Percentiles rank a stretch among this genome's conserved stretches.
Conservation (phyloP, 2,797 vertebrate genomes). For the Todus mexicanus region DNA sequence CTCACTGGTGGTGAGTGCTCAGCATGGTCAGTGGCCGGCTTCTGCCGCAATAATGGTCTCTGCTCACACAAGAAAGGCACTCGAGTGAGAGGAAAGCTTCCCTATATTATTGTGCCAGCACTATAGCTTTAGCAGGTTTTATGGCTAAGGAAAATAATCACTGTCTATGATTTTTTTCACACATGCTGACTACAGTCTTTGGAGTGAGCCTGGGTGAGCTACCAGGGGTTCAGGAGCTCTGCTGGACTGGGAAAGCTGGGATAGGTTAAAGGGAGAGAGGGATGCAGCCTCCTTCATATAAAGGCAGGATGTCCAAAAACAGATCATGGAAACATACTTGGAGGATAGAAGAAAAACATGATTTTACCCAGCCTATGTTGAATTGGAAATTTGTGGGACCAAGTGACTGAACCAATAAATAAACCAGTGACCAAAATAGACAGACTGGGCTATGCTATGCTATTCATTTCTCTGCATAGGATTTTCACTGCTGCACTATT, state of each 20-base stretch:
- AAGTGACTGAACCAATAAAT: background rate
- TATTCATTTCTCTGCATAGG: background rate
- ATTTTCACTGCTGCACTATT: background rate
- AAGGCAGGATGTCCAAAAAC: background rate
- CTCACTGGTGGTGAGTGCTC: accelerated
- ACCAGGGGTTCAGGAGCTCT: background rate
- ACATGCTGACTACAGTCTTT: accelerated
- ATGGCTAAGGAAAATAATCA: background rate
- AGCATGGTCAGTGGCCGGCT: background rate
- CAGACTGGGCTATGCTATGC: background rate
- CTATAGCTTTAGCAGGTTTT: background rate
- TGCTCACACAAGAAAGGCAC: background rate
- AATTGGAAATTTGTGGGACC: background rate
- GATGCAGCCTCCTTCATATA: background rate
- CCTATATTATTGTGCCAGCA: background rate
- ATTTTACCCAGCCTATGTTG: background rate
- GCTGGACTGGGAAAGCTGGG: background rate
- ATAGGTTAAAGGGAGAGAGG: background rate
- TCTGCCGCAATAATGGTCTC: accelerated
- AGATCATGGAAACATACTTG: background rate
- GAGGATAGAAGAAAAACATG: background rate
- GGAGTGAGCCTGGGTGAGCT: background rate
- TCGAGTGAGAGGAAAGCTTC: background rate
- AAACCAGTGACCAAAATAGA: background rate
- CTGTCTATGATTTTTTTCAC: background rate